Evolutionary conservation across 2,113 vertebrate genomes (phyloP).

Genomic region (Gymnobelideus leadbeateri): DNA sequence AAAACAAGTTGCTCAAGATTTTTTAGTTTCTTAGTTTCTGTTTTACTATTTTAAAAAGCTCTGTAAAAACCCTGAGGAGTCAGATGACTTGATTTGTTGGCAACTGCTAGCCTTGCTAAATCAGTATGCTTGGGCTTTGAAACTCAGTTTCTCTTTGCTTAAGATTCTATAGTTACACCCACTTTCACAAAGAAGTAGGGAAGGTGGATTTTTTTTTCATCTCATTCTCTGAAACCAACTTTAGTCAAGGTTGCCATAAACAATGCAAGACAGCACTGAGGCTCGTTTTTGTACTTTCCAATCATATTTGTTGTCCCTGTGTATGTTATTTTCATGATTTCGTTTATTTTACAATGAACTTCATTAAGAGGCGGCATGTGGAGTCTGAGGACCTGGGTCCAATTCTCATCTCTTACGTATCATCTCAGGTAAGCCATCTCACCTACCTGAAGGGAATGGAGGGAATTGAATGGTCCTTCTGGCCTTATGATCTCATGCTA

Average conservation of each 20-base stretch:
- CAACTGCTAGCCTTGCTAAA: background rate
- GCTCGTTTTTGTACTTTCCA: background rate
- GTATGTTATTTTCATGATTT: background rate
- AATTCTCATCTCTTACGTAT: background rate
- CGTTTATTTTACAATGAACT: background rate
- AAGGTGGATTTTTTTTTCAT: background rate
- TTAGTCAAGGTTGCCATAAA: background rate
- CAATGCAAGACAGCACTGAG: background rate
- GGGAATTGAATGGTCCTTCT: no score
- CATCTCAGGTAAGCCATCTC: background rate
- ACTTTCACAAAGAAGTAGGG: background rate
- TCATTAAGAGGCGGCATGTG: background rate
- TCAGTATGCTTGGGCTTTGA: background rate
- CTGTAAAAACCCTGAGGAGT: background rate
- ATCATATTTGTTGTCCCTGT: background rate
- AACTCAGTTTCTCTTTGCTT: background rate
- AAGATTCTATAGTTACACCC: background rate
- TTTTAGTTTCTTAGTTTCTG: background rate
- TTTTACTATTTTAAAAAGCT: background rate
- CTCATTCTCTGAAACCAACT: background rate
- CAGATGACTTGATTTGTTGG: background rate
- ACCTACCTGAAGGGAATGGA: background rate
- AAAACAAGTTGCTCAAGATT: background rate
- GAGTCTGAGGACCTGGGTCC: background rate
- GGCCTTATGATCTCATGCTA: no score